Evolutionary conservation across 1,140 invertebrate genomes (phyloP), one percentile per base, ranked within the genome.

Genomic region (Hesperophylax magnus): DNA sequence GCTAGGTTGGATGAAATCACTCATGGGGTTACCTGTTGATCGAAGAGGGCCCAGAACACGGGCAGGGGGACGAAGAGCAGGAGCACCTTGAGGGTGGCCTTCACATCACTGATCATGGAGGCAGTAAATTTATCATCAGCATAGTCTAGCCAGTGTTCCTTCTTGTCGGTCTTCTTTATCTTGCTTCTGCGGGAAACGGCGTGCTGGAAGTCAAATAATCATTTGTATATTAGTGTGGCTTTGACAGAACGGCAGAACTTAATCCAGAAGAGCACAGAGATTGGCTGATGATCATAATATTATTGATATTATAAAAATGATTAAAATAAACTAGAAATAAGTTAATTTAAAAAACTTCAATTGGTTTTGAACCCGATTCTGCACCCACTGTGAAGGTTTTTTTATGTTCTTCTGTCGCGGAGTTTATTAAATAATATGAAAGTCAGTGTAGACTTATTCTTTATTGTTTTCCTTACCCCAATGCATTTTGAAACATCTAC

Each of bases 11-110:
- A 58, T 20, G 8, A 17, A 58, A 20, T 18, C 2, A 22, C 0
- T n/a, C 9, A 58, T 1, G 6, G 20, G n/a, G 6, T 61, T 27
- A 93, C 92, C 88, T 94, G 94, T 87, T 95, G 94, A 86, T 95
- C 94, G 85, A 94, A 95, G 1, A 97, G 89, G 4, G 95, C 94
- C 96, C 96, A 97, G 87, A 96, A 97, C 7, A 97, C 86, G 0
- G 96, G 95, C 14, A 97, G 86, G 1, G 96, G 96, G 39, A 96
- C 86, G 85, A 95, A 96, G 8, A 97, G 90, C 0, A 94, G 86
- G 0, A 96, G 87, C 14, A 97, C 92, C 72, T 91, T 89, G 2
- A 94, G 85, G 31, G 96, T 86, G 1, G 88, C 86, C 86, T 95
- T 95, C 22, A 95, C 88, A 85, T 97, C 96, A n/a, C 91, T 87